These are phyloP conservation scores for Dyspetes luteomarginatus DNA, from an alignment of 2,888 invertebrate species.

Conservation along the genomic window DNA sequence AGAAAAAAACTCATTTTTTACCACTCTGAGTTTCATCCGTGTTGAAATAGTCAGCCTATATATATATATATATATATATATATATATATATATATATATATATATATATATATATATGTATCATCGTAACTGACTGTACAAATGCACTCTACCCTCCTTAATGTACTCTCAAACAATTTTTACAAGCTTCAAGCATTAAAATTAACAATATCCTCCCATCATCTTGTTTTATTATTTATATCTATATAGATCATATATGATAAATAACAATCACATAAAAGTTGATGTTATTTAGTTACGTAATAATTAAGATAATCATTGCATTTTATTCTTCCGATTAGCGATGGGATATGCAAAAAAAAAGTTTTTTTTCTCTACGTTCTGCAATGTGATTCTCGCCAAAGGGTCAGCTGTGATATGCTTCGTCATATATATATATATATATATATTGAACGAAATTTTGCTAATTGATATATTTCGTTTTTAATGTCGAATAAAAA, in stretches of 20 bases:
- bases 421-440: too few species aligned
- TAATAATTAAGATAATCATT: slow-evolving; percentile 1
- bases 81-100: too few species aligned
- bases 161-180: not conserved
- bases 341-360: too few species aligned
- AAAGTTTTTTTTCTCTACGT: too few species aligned
- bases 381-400: too few species aligned
- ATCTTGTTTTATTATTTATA: not conserved
- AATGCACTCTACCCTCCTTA: not conserved
- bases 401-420: too few species aligned
- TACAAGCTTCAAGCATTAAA: not conserved
- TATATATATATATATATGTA: too few species aligned
- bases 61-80: too few species aligned
- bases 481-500: too few species aligned
- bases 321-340: not conserved
- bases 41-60: not conserved
- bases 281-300: not conserved
- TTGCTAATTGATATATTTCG: too few species aligned
- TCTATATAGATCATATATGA: not conserved
- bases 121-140: too few species aligned
- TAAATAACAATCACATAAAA: not conserved
- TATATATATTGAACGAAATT: too few species aligned
- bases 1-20: not conserved
- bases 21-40: not conserved
- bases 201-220: not conserved